Percentiles rank a stretch among this genome's conserved stretches.
These are phyloP conservation scores for Spheniscus humboldti DNA, from an alignment of 2,797 vertebrate genomes.

Conservation along the genomic window DNA sequence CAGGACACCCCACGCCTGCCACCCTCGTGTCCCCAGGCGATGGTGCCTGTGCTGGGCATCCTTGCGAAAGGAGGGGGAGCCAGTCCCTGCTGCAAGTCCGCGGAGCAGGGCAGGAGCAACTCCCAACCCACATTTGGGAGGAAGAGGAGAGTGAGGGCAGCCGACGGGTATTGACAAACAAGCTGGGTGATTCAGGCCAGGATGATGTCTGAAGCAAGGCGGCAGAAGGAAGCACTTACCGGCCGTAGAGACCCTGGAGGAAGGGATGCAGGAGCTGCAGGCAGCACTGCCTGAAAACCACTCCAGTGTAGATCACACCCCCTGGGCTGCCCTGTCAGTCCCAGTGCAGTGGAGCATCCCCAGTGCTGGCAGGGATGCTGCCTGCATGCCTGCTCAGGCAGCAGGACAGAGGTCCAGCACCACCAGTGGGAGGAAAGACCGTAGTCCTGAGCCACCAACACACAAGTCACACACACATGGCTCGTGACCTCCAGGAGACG, in stretches of 20 bases:
- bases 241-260: neutral
- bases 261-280: neutral
- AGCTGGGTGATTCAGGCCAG: neutral
- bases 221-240: neutral
- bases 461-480: rapidly evolving
- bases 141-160: neutral
- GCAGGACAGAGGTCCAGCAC: neutral
- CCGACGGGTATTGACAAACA: neutral
- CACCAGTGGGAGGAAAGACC: neutral
- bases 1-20: neutral
- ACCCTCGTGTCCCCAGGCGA: rapidly evolving
- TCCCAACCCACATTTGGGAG: neutral
- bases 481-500: rapidly evolving
- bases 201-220: neutral
- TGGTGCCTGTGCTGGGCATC: neutral
- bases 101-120: neutral
- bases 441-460: neutral
- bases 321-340: neutral
- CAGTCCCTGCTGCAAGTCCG: neutral
- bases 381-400: neutral
- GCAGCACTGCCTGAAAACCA: neutral
- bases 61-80: neutral
- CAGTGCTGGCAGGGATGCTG: neutral
- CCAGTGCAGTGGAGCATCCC: rapidly evolving
- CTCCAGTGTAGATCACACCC: neutral